Percentiles rank a stretch among this genome's conserved stretches.
phyloP scores from a whole-genome alignment of 2,797 vertebrate genomes.

The Thamnophis elegans region DNA sequence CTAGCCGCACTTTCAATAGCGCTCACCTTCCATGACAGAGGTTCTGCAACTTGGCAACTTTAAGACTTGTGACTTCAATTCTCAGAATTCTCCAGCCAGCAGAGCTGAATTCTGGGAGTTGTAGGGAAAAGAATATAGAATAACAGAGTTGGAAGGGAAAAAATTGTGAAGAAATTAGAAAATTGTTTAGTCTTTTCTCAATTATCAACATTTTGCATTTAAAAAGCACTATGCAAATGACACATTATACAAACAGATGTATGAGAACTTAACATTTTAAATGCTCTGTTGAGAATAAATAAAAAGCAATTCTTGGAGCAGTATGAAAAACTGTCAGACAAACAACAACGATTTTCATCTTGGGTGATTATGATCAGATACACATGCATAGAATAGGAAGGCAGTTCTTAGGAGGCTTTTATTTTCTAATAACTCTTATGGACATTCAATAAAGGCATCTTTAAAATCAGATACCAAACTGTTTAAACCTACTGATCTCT shows the following conservation, averaged over 20 bases:
- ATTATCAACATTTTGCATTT: too few relatives aligned
- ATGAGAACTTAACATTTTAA: slow-evolving; percentile 55
- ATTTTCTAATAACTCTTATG: slow-evolving; percentile 15
- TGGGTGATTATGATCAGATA: slow-evolving; percentile 48
- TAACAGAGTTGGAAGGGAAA: too few relatives aligned
- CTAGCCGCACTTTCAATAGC: too few relatives aligned
- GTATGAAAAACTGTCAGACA: slow-evolving; percentile 53
- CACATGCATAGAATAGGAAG: slow-evolving; percentile 26
- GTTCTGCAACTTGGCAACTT: not conserved
- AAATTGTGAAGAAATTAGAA: too few relatives aligned
- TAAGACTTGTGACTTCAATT: too few relatives aligned
- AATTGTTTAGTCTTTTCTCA: too few relatives aligned
- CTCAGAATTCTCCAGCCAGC: too few relatives aligned
- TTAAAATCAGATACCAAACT: slow-evolving; percentile 18
- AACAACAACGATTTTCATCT: slow-evolving; percentile 55
- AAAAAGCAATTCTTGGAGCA: slow-evolving; percentile 56
- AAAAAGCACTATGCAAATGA: too few relatives aligned
- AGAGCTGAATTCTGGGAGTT: too few relatives aligned
- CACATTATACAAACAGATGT: slow-evolving; percentile 41
- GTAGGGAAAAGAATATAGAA: too few relatives aligned
- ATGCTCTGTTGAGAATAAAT: slow-evolving; percentile 60
- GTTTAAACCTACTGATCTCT: slow-evolving; percentile 35
- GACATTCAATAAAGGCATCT: slow-evolving; percentile 35
- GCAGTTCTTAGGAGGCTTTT: slow-evolving; percentile 11
- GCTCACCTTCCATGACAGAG: not conserved